These are phyloP conservation scores for Dasysyrphus tricinctus DNA, from an alignment of 2,888 invertebrate genomes.

Conservation along the genomic window DNA sequence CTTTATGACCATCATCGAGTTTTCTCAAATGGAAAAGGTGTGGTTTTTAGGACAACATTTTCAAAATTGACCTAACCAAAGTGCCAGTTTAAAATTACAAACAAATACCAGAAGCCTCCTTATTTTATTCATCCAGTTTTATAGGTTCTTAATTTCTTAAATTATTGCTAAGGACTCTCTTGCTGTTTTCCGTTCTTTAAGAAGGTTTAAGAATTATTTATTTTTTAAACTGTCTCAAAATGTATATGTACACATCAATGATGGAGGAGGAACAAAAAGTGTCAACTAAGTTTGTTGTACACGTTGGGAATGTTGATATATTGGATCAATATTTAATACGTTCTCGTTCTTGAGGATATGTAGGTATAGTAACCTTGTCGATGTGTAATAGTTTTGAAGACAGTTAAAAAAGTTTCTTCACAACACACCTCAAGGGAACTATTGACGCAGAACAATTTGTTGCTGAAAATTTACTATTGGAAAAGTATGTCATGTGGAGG, in stretches of 20 bases:
- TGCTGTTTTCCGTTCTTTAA: too few species aligned
- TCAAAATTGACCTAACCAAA: not conserved
- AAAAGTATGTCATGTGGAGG: slow-evolving; percentile 10
- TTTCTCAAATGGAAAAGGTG: slow-evolving; percentile 16
- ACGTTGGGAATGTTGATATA: slow-evolving; percentile 17
- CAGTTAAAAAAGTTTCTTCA: not conserved
- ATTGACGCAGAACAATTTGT: slow-evolving; percentile 21
- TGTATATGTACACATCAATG: not conserved
- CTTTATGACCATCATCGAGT: slow-evolving; percentile 22
- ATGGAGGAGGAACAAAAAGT: not conserved
- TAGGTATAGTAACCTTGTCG: slow-evolving; percentile 12
- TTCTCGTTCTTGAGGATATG: not conserved
- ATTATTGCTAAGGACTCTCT: not conserved
- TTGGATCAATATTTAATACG: slow-evolving; percentile 35
- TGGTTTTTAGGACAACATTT: slow-evolving; percentile 9
- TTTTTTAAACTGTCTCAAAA: not conserved
- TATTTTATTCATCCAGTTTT: not conserved
- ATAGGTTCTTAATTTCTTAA: slow-evolving; percentile 6
- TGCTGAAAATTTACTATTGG: slow-evolving; percentile 8
- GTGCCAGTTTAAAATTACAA: slow-evolving; percentile 17
- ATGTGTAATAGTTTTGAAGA: slow-evolving; percentile 19
- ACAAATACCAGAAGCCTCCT: not conserved
- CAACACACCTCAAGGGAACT: slow-evolving; percentile 23
- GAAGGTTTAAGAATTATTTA: slow-evolving; percentile 3
- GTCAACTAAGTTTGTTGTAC: slow-evolving; percentile 20